These are phyloP conservation scores for Diarsia dahlii DNA, from an alignment of 2,888 invertebrate genomes.

Conservation along the genomic window DNA sequence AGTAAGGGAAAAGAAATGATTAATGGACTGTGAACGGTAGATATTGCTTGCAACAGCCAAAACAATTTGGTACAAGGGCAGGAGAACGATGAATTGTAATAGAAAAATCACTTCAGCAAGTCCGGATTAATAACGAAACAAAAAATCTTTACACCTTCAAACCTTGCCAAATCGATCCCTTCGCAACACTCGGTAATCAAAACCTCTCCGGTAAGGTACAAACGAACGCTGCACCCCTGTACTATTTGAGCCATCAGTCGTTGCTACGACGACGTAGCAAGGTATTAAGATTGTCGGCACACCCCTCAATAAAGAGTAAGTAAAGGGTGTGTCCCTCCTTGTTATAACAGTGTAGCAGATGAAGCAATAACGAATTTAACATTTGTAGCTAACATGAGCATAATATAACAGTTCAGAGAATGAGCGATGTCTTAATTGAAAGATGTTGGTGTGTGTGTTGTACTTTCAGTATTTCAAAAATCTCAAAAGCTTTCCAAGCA, in stretches of 20 bases:
- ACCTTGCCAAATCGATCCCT: neutral
- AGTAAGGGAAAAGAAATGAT: neutral
- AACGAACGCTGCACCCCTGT: constrained; percentile 25
- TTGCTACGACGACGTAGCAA: constrained; percentile 1
- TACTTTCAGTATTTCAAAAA: neutral
- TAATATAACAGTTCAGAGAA: constrained; percentile 10
- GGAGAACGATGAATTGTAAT: neutral
- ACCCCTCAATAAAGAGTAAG: constrained; percentile 38
- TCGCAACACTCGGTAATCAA: neutral
- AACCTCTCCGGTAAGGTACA: constrained; percentile 1
- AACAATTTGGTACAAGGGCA: neutral
- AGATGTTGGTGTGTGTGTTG: neutral
- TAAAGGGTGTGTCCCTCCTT: constrained; percentile 36
- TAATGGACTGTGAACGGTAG: neutral
- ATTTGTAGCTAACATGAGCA: constrained; percentile 20
- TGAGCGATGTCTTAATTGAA: neutral
- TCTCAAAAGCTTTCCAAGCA: neutral
- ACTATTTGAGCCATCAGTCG: constrained; percentile 2
- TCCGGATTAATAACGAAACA: neutral
- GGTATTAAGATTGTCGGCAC: constrained; percentile 28
- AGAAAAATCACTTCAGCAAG: neutral
- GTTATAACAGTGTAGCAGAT: constrained; percentile 37
- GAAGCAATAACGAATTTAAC: constrained; percentile 29
- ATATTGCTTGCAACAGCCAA: neutral
- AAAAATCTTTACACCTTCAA: neutral